Evolutionary conservation across 2,113 vertebrate species (phyloP).

Genomic region (Trochalopteron elliotii): DNA sequence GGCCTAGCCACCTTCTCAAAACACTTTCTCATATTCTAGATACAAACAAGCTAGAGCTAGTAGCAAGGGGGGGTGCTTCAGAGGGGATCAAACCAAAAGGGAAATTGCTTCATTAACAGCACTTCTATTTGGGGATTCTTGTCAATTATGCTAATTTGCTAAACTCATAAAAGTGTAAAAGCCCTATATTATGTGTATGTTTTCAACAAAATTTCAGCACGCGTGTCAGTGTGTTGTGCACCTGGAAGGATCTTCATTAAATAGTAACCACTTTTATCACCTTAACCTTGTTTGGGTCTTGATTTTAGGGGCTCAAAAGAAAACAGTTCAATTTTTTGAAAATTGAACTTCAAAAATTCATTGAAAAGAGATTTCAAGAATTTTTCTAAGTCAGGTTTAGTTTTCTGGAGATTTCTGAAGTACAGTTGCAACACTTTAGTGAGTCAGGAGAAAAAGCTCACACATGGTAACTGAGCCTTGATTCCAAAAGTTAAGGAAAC

Average conservation of each 20-base stretch:
- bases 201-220: neutral
- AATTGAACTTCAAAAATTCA: too few species aligned
- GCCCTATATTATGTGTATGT: neutral
- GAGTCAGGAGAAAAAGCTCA: neutral
- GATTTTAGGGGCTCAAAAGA: neutral
- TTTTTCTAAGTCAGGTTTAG: neutral
- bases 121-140: neutral
- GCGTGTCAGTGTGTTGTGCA: accelerated
- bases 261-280: neutral
- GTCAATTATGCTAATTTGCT: neutral
- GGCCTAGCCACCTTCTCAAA: neutral
- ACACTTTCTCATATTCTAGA: neutral
- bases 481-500: neutral
- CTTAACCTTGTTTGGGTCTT: neutral
- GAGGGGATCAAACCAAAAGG: neutral
- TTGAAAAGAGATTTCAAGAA: neutral
- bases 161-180: neutral
- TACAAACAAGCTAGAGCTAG: neutral
- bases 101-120: neutral
- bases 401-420: neutral
- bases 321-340: neutral
- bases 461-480: neutral
- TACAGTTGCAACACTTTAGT: neutral
- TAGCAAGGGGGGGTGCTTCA: neutral
- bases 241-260: neutral